A percentile compares a stretch with the other conserved stretches of the same genome.
Evolutionary conservation across 2,797 vertebrate species (phyloP).

Genomic region (Gephyroberyx darwinii): DNA sequence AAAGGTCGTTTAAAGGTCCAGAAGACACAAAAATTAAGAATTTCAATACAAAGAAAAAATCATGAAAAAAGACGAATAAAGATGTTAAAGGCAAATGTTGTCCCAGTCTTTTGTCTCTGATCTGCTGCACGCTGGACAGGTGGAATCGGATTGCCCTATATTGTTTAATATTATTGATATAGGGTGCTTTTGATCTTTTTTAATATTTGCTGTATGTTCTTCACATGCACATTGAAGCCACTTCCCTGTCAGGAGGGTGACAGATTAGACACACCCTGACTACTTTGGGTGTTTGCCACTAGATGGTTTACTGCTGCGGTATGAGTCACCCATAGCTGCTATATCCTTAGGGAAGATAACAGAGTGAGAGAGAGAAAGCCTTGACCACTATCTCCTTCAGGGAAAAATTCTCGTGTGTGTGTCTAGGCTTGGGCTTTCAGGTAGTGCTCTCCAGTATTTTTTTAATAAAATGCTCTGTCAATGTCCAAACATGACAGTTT

Average conservation of each 20-base stretch:
- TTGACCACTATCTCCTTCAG: neutral
- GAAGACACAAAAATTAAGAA: slow-evolving; percentile 77
- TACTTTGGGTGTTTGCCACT: neutral
- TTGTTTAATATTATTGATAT: too few species aligned
- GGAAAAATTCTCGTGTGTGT: neutral
- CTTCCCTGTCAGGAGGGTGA: too few species aligned
- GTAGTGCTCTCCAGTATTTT: neutral
- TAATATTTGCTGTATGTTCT: too few species aligned
- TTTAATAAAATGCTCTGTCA: too few species aligned
- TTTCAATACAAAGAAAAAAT: slow-evolving; percentile 82
- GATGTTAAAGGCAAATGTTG: slow-evolving; percentile 73
- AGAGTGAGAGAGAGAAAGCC: neutral
- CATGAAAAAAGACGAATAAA: slow-evolving; percentile 85
- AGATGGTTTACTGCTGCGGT: slow-evolving; percentile 24
- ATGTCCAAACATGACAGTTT: neutral
- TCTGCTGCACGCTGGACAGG: neutral
- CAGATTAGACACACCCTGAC: neutral
- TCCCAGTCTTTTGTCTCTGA: slow-evolving; percentile 9
- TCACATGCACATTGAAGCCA: neutral
- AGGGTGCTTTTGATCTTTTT: too few species aligned
- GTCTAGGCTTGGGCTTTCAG: neutral
- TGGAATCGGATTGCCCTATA: too few species aligned
- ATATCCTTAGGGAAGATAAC: neutral
- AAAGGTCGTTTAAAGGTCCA: slow-evolving; percentile 70
- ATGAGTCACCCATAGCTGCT: slow-evolving; percentile 21